Base-by-base conservation (phyloP, 2,113 vertebrate genomes). In the Cathartes aura region DNA sequence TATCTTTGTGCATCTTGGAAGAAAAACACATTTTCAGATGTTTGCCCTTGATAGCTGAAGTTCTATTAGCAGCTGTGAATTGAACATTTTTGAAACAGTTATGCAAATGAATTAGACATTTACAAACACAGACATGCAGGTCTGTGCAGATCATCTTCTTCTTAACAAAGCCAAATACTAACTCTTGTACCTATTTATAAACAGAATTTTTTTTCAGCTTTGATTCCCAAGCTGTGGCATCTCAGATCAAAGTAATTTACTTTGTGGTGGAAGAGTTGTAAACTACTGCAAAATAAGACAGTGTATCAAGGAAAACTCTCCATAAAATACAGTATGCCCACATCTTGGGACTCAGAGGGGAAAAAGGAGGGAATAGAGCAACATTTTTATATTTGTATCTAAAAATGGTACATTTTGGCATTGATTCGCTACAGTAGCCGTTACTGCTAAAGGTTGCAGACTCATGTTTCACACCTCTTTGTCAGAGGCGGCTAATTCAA, bases 101-200 rank as follows among this genome's bases (percentile, higher is more conserved):
- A 81, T 90, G 45, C 38, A 95, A 92, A 97, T 76, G 5, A 91
- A 84, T 90, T 32, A 87, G 36, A 42, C 40, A 55, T 92, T 96
- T 95, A 24, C 40, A 89, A 75, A 83, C 17, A 53, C 18, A 88
- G 72, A 91, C 12, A 2, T 80, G 15, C 30, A 82, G 34, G 38
- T 78, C 66, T 87, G 15, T 52, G 9, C 43, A 72, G 36, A 71
- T 87, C 64, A 84, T 2, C 15, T 7, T 90, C 18, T 62, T 92
- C 40, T 67, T 74, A 80, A 42, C 68, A 87, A 90, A 82, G 15
- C 20, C 9, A 5, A 84, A 64, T 62, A 56, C 21, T 76, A 85
- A 80, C 48, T 87, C 79, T 60, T 2, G 2, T 58, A 40, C 8
- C 15, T 74, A 32, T 67, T 84, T 79, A 70, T 23, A 80, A 88